phyloP scores from a whole-genome alignment of 2,888 invertebrate genomes.

The Imbricaverruca yamaguchii region DNA sequence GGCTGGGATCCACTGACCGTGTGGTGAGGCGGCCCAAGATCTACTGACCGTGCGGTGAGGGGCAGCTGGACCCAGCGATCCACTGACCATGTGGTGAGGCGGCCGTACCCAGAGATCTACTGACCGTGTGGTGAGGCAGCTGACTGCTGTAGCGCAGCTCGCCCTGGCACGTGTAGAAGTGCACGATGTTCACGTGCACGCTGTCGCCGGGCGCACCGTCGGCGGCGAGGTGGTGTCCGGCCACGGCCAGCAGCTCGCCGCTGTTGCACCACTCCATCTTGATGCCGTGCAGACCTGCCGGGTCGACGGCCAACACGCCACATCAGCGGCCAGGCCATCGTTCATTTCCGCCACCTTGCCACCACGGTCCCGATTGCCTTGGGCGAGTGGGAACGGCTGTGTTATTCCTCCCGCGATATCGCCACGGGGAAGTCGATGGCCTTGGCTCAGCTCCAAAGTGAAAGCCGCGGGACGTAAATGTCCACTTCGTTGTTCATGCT shows the following conservation, averaged over 20 bases:
- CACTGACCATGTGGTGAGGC: no score
- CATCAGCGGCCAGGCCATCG: not conserved
- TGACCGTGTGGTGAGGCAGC: constrained; percentile 67
- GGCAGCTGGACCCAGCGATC: no score
- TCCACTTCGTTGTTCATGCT: no score
- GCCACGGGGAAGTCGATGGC: no score
- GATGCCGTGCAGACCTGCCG: not conserved
- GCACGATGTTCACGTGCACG: constrained; percentile 70
- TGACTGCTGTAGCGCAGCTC: constrained; percentile 67
- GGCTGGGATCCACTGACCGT: no score
- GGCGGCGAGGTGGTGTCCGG: constrained; percentile 53
- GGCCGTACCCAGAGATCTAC: constrained; percentile 27
- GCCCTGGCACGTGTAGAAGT: constrained; percentile 85
- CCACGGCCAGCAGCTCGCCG: constrained; percentile 81
- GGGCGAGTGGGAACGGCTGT: no score
- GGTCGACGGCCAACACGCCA: not conserved
- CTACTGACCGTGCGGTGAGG: no score
- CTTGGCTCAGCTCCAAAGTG: no score
- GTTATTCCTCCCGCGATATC: no score
- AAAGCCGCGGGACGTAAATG: no score
- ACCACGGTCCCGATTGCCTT: no score
- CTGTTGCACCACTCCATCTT: constrained; percentile 97
- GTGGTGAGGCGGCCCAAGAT: no score
- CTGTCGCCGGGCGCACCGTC: constrained; percentile 40
- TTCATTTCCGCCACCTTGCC: not conserved